phyloP scores from a whole-genome alignment of 2,888 invertebrate genomes.

The Yponomeuta evonymella region DNA sequence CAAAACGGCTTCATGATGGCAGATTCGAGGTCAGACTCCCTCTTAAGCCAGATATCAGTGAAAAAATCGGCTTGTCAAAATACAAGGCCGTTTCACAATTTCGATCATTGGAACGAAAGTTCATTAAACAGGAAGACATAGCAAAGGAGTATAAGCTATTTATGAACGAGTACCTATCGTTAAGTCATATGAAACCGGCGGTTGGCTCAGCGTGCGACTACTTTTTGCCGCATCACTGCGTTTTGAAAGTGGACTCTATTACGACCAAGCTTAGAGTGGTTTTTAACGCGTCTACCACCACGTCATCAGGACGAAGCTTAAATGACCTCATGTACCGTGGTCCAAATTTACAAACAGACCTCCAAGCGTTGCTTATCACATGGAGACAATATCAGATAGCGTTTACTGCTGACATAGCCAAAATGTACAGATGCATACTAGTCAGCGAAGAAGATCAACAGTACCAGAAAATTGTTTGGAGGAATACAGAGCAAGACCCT shows the following conservation, averaged over 20 bases:
- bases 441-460: conserved; percentile 5
- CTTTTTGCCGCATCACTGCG: conserved; percentile 2
- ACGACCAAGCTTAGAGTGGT: conserved; percentile 13
- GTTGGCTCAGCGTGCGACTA: background rate
- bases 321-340: conserved; percentile 15
- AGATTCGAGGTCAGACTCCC: conserved; percentile 20
- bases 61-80: conserved; percentile 24
- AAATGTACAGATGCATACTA: background rate
- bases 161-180: conserved; percentile 17
- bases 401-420: too few species aligned
- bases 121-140: conserved; percentile 18
- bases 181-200: conserved; percentile 16
- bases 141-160: conserved; percentile 21
- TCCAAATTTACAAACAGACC: conserved; percentile 16
- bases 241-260: background rate
- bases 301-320: conserved; percentile 15
- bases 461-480: conserved; percentile 13
- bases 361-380: background rate
- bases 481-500: background rate
- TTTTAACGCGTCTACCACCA: conserved; percentile 15
- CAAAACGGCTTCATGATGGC: too few species aligned
- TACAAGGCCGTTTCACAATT: conserved; percentile 26
- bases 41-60: conserved; percentile 18
- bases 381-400: too few species aligned
- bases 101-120: background rate